A percentile compares a stretch with the other conserved stretches of the same genome.
Evolutionary conservation across 2,113 vertebrate species (phyloP).

Genomic region (Zootoca vivipara): DNA sequence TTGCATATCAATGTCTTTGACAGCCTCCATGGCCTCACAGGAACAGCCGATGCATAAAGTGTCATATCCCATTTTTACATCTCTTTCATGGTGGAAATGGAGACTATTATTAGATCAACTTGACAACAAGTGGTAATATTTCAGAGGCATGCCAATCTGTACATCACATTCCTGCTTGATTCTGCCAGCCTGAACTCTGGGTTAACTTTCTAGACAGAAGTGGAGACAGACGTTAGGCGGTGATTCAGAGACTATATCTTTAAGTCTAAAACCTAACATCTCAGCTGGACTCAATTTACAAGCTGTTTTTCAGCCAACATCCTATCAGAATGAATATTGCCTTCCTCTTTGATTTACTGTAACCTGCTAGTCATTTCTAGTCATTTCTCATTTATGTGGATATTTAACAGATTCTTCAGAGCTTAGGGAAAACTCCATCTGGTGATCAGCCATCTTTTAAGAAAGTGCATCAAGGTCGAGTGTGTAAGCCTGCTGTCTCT

Average conservation of each 20-base stretch:
- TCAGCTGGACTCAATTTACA: not conserved
- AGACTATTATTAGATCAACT: conserved; percentile 57
- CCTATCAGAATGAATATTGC: not conserved
- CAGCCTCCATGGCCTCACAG: not conserved
- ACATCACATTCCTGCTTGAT: not conserved
- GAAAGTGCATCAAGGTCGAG: conserved; percentile 1
- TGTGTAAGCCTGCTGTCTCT: not conserved
- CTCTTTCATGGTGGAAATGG: conserved; percentile 45
- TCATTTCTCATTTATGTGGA: conserved; percentile 15
- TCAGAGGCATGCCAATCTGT: conserved; percentile 53
- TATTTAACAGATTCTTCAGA: conserved; percentile 3
- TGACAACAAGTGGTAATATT: conserved; percentile 35
- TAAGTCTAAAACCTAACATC: not conserved
- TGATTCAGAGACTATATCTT: not conserved
- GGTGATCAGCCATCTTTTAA: not conserved
- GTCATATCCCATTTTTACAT: conserved; percentile 32
- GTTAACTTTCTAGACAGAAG: not conserved
- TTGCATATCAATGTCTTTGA: conserved; percentile 39
- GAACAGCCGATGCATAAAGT: conserved; percentile 49
- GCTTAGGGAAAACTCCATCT: conserved; percentile 11
- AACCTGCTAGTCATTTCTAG: not conserved
- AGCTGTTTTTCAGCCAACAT: not conserved
- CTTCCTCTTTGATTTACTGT: conserved; percentile 5
- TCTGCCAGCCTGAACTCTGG: not conserved
- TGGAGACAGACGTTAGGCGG: not conserved